Evolutionary conservation across 2,113 vertebrate species (phyloP), one percentile per base, ranked within the genome.

Genomic region (Centropristis striata): DNA sequence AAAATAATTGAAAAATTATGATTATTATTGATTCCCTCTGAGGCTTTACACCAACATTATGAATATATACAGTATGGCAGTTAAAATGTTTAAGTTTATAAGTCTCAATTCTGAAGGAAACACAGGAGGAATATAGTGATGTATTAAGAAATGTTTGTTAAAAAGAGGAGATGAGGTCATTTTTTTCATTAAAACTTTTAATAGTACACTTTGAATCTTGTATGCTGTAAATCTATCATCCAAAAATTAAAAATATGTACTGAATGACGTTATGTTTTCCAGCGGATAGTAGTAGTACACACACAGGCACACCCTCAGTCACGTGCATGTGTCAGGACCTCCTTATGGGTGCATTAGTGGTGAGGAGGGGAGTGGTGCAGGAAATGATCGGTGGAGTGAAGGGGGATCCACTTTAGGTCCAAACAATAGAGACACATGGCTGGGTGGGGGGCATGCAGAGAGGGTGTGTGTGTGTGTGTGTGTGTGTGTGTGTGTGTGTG

Each of bases 351-450:
- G 55, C 81, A 83, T 84, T 85, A 85, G 78, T 72, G 68, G 23
- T 36, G 50, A 66, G 73, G 72, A 78, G 39, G 55, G 78, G 83
- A 51, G 66, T 59, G 61, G 39, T 46, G 25, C 66, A 72, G 84
- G 39, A 80, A 32, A 42, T 6, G 59, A 59, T 46, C 59, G 39
- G 72, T 51, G 59, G 66, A 80, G 68, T 57, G 44, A 47, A 21
- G 37, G 64, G 54, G 78, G 49, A 18, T 77, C 49, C 81, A 63
- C 77, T 86, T 80, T 57, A 69, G 61, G 55, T 63, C 72, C 63
- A 91, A 85, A 95, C 94, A 94, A 94, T 90, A 84, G 92, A 85
- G 86, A 83, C 91, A 92, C 89, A 92, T 93, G 92, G 89, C 64
- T 73, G 83, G 81, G 81, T 91, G 88, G 72, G 42, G 75, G 73